phyloP scores from a whole-genome alignment of 2,888 invertebrate genomes.

The Exocentrus adspersus region DNA sequence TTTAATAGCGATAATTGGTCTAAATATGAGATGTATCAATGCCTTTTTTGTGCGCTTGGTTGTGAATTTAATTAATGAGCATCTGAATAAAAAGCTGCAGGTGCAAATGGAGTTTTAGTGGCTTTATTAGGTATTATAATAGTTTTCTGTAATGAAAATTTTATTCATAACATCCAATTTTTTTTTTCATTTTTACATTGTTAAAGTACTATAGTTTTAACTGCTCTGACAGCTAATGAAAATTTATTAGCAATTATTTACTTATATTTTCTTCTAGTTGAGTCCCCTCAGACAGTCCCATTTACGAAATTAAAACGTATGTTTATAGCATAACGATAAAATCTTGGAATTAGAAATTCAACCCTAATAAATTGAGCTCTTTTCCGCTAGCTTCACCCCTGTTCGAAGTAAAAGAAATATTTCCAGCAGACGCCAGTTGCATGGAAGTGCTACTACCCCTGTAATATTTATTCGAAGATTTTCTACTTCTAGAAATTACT shows the following conservation, averaged over 20 bases:
- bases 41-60: no score
- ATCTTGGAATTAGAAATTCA: neutral
- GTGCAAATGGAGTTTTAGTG: no score
- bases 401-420: slow-evolving; percentile 23
- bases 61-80: no score
- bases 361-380: slow-evolving; percentile 18
- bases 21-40: slow-evolving; percentile 15
- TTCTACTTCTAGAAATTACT: slow-evolving; percentile 22
- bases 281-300: neutral
- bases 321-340: slow-evolving; percentile 13
- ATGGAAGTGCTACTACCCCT: slow-evolving; percentile 14
- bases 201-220: no score
- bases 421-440: slow-evolving; percentile 20
- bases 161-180: no score
- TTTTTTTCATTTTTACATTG: no score
- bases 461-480: slow-evolving; percentile 26
- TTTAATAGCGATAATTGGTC: slow-evolving; percentile 18
- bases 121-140: no score
- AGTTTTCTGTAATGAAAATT: no score
- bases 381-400: slow-evolving; percentile 13
- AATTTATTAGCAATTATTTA: no score
- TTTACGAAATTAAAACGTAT: slow-evolving; percentile 16
- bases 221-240: no score
- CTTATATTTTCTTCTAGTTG: no score
- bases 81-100: no score